Evolutionary conservation across 1,140 invertebrate species (phyloP).

Genomic region (Conus betulinus): DNA sequence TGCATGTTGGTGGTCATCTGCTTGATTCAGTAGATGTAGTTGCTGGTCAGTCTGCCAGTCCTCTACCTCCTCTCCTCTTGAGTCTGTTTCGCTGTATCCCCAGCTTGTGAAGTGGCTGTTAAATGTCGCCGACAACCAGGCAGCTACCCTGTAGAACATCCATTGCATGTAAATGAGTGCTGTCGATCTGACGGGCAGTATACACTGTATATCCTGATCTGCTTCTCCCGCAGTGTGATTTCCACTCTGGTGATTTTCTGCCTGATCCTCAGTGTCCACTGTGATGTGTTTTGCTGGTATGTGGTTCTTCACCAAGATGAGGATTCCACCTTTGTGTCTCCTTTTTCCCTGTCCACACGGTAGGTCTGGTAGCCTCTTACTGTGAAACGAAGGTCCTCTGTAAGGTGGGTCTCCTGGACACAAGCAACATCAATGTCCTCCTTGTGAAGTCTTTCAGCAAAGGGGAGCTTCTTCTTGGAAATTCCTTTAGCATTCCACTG

Average conservation of each 20-base stretch:
- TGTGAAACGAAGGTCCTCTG: not conserved
- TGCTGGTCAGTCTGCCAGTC: no score
- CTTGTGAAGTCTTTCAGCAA: not conserved
- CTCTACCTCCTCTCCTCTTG: no score
- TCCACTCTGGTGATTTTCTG: slow-evolving; percentile 1
- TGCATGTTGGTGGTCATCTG: slow-evolving; percentile 25
- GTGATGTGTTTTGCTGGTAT: not conserved
- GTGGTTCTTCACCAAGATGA: not conserved
- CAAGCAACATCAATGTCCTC: slow-evolving; percentile 14
- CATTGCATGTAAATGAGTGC: not conserved
- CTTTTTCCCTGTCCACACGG: not conserved
- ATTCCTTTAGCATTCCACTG: not conserved
- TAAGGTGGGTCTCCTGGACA: not conserved
- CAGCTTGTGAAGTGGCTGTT: not conserved
- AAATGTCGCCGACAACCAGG: slow-evolving; percentile 30
- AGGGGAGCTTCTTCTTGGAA: not conserved
- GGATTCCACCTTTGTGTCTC: not conserved
- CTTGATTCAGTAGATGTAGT: slow-evolving; percentile 24
- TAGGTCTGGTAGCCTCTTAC: slow-evolving; percentile 20
- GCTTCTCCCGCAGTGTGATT: not conserved
- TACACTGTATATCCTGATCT: slow-evolving; percentile 15
- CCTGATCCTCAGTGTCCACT: not conserved
- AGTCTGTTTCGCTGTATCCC: no score
- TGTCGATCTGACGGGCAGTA: not conserved
- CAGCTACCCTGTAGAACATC: not conserved